These are phyloP conservation scores for Ochotona curzoniae DNA, from an alignment of 2,113 vertebrate species.

Conservation along the genomic window DNA sequence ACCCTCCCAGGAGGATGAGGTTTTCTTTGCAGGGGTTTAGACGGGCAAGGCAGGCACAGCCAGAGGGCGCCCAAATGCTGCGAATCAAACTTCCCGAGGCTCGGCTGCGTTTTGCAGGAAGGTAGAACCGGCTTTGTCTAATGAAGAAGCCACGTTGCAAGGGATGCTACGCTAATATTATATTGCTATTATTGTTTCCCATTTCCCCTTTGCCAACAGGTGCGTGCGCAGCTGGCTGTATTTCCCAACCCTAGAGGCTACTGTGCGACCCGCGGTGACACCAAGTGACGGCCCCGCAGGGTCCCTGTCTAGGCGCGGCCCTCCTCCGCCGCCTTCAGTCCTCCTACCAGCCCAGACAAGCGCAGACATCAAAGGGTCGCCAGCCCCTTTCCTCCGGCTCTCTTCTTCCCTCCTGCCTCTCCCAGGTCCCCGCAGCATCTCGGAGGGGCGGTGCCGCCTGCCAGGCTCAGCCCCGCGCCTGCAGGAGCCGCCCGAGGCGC, in stretches of 20 bases:
- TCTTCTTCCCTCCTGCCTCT: background rate
- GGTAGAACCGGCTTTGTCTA: constrained; percentile 67
- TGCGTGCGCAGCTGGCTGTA: background rate
- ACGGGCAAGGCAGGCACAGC: background rate
- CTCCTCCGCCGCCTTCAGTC: too few relatives aligned
- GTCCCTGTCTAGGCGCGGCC: too few relatives aligned
- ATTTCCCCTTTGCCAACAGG: constrained; percentile 43
- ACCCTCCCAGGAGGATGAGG: background rate
- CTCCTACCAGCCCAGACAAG: background rate
- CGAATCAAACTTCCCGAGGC: constrained; percentile 58
- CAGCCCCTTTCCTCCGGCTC: background rate
- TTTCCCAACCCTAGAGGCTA: background rate
- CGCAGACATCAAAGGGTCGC: background rate
- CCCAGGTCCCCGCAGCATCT: background rate
- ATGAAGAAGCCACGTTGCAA: background rate
- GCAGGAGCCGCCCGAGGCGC: background rate
- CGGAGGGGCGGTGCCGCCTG: background rate
- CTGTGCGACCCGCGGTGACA: background rate
- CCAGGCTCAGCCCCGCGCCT: background rate
- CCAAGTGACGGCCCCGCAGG: background rate
- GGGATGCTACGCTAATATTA: background rate
- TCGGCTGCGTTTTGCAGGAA: background rate
- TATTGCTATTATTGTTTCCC: background rate
- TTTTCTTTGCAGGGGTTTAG: background rate
- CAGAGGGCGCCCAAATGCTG: constrained; percentile 83